A percentile compares a stretch with the other conserved stretches of the same genome.
Evolutionary conservation across 2,113 vertebrate genomes (phyloP).

Genomic region (Spea bombifrons): DNA sequence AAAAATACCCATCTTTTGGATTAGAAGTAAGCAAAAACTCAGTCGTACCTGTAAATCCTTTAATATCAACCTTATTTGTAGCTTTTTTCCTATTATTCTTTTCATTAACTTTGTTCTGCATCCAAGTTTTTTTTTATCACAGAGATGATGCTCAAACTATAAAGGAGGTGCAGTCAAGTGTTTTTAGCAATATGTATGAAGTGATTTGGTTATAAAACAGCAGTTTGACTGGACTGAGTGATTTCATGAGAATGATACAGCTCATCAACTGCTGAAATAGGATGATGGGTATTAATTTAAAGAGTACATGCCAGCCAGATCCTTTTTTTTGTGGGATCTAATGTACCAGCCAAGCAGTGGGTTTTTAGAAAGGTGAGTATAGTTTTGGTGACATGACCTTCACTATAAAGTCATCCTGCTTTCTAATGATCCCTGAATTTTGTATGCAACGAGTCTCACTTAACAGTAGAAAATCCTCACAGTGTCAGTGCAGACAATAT

Average conservation of each 20-base stretch:
- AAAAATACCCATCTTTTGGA: too few species aligned
- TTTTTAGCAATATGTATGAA: conserved; percentile 14
- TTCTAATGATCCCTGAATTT: neutral
- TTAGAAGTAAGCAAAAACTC: too few species aligned
- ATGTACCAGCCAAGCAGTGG: neutral
- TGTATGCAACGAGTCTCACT: neutral
- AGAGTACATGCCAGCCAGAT: conserved; percentile 11
- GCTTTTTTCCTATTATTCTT: neutral
- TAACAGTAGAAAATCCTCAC: neutral
- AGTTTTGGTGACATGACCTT: neutral
- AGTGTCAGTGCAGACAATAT: neutral
- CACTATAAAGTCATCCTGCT: neutral
- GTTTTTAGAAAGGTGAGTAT: neutral
- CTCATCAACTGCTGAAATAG: conserved; percentile 26
- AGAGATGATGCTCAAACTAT: conserved; percentile 7
- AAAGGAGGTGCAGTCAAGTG: conserved; percentile 18
- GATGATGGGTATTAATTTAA: conserved; percentile 27
- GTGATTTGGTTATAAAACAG: conserved; percentile 16
- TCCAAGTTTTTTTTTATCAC: neutral
- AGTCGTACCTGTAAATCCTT: too few species aligned
- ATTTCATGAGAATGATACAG: conserved; percentile 16
- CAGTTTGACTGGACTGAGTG: conserved; percentile 10
- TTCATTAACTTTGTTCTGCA: conserved; percentile 5
- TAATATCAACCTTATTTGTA: neutral
- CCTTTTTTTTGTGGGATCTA: neutral